phyloP scores from a whole-genome alignment of 2,113 vertebrate species.

The Thryonomys swinderianus region DNA sequence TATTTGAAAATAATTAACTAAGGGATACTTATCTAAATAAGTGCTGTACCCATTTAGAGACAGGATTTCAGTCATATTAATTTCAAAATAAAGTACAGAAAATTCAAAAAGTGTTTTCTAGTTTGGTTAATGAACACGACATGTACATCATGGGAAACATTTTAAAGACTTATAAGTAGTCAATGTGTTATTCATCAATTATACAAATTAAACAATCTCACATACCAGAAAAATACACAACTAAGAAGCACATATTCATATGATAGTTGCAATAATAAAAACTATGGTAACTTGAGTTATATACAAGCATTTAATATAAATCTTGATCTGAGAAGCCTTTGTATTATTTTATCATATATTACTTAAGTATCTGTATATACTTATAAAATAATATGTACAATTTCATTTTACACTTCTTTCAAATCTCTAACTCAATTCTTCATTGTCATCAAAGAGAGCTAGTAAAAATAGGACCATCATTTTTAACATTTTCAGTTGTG shows the following conservation, averaged over 20 bases:
- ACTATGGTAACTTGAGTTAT: background rate
- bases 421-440: background rate
- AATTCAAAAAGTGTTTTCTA: background rate
- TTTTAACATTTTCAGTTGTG: background rate
- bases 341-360: background rate
- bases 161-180: slow-evolving; percentile 5
- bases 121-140: background rate
- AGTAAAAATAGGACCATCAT: background rate
- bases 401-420: background rate
- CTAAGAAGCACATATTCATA: background rate
- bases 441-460: background rate
- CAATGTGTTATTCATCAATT: background rate
- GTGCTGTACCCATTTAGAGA: background rate
- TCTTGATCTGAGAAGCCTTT: background rate
- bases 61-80: background rate
- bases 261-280: background rate
- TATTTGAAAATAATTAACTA: background rate
- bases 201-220: background rate
- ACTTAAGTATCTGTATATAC: background rate
- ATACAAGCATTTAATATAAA: background rate
- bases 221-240: slow-evolving; percentile 18
- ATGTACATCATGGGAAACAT: background rate
- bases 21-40: background rate
- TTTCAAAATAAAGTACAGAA: background rate
- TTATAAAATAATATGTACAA: background rate